Base-by-base conservation (phyloP, 92 coral and sea anemone genomes). In the Porites cylindrica region DNA sequence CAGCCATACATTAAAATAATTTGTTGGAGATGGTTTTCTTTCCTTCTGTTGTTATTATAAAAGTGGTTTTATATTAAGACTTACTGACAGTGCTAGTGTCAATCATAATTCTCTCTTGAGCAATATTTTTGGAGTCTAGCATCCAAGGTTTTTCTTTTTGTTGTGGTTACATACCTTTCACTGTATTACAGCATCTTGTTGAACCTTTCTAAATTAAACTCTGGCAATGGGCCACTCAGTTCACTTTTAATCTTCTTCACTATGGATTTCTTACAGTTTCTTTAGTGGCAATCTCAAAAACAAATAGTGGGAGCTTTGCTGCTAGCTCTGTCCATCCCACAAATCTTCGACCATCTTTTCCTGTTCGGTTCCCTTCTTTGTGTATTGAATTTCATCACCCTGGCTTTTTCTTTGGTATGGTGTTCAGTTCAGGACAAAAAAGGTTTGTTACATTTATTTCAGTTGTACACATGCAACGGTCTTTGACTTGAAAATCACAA, bases 401-500 rank as follows among this genome's bases (percentile, higher is more conserved):
- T 62, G 66, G 66, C 20, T 17, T 62, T 12, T 62, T 62, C 18
- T 62, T 62, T 12, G 2, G 66, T 62, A 62, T 62, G 66, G 66
- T 62, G n/a, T 62, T 14, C 66, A 62, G 78, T 51, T 58, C 56
- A 26, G 29, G 29, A 26, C 29, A 26, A 54, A 76, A 54, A 76
- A 56, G 80, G 66, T 56, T 76, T 54, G 80, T 58, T 12, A 56
- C 66, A 54, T 52, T 66, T 56, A 76, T 54, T 51, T 21, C 11
- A 74, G 32, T 74, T 54, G 63, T 62, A 51, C 78, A 50, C 19
- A 51, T 74, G 78, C 20, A 17, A 74, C 78, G 50, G 66, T 79
- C 14, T 51, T 47, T 54, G 85, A 86, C 62, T 79, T 86, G 62
- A 26, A 24, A 73, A 24, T 53, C 62, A 51, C 90, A 86, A 86